Evolutionary conservation across 2,888 invertebrate species (phyloP).

Genomic region (Drosophila paracracens): DNA sequence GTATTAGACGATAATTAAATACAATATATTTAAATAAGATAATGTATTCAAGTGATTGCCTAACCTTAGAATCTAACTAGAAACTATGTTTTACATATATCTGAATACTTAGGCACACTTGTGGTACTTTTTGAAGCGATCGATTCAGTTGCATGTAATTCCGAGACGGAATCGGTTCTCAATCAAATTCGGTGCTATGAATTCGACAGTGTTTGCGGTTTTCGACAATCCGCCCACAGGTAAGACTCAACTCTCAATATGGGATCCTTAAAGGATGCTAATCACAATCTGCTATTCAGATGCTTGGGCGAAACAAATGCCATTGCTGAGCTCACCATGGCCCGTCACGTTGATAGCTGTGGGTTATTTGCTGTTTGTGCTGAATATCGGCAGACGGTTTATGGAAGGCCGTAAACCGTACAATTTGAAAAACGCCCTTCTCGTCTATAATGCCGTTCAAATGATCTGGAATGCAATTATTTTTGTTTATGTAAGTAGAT

Average conservation of each 20-base stretch:
- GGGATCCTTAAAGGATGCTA: not conserved
- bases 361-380: constrained; percentile 90
- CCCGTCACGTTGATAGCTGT: constrained; percentile 88
- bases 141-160: constrained; percentile 1
- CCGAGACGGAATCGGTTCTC: not conserved
- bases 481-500: constrained; percentile 61
- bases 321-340: constrained; percentile 89
- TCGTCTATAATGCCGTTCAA: constrained; percentile 93
- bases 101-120: no score
- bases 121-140: no score
- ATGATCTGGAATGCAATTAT: constrained; percentile 91
- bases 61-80: not conserved
- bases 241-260: not conserved
- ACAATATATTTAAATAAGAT: not conserved
- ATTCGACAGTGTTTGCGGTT: not conserved
- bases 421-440: constrained; percentile 89
- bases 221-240: constrained; percentile 12
- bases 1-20: not conserved
- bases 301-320: constrained; percentile 77
- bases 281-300: constrained; percentile 34
- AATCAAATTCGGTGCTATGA: constrained; percentile 3
- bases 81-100: no score
- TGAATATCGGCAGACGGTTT: constrained; percentile 89
- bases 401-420: constrained; percentile 91
- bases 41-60: constrained; percentile 1